Evolutionary conservation across 2,113 vertebrate genomes (phyloP).

Genomic region (Benitochromis conjunctus): DNA sequence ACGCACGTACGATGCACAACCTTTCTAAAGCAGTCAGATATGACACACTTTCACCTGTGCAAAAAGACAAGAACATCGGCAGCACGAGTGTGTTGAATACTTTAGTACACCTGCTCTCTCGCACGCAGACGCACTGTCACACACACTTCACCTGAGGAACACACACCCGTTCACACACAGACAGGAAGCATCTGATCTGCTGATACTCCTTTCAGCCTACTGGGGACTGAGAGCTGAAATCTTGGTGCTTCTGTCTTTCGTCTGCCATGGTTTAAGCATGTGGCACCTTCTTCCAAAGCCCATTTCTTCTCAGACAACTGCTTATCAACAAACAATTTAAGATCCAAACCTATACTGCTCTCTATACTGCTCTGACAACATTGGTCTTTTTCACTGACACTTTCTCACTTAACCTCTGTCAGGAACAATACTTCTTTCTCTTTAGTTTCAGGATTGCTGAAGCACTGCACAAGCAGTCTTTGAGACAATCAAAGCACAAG

Average conservation of each 20-base stretch:
- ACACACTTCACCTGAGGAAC: background rate
- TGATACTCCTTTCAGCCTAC: background rate
- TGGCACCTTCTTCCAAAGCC: background rate
- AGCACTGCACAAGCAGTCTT: background rate
- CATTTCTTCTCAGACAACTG: background rate
- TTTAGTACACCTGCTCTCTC: background rate
- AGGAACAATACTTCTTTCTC: background rate
- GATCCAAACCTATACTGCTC: constrained; percentile 1
- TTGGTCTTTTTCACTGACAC: background rate
- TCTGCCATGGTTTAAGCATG: background rate
- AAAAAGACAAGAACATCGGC: constrained; percentile 20
- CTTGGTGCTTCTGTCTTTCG: constrained; percentile 8
- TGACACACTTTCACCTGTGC: constrained; percentile 26
- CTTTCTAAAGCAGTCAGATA: constrained; percentile 5
- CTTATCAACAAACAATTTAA: constrained; percentile 38
- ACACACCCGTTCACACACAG: background rate
- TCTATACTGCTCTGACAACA: background rate
- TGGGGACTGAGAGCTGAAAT: background rate
- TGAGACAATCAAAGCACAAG: background rate
- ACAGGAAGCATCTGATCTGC: constrained; percentile 13
- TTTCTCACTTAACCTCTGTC: background rate
- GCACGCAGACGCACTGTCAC: background rate
- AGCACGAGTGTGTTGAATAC: background rate
- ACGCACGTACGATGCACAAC: background rate
- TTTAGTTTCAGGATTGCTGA: background rate